phyloP scores from a whole-genome alignment of 2,113 vertebrate species.

The Barnardius zonarius region DNA sequence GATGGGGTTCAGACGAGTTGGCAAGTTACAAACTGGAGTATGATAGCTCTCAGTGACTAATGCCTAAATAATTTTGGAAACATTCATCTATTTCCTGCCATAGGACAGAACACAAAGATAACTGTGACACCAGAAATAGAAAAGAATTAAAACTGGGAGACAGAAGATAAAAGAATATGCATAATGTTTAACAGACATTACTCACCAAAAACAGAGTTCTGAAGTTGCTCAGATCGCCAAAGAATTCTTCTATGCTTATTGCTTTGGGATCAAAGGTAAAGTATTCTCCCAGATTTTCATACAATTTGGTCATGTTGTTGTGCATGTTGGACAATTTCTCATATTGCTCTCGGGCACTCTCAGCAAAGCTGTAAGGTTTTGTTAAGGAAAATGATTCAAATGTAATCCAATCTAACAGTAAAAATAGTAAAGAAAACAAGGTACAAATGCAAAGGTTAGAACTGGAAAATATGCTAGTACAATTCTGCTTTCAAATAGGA shows the following conservation, averaged over 20 bases:
- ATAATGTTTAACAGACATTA: slow-evolving; percentile 26
- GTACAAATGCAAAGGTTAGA: background rate
- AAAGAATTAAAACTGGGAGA: no score
- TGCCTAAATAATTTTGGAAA: slow-evolving; percentile 21
- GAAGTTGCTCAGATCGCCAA: slow-evolving; percentile 90
- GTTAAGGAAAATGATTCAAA: slow-evolving; percentile 79
- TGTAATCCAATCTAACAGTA: background rate
- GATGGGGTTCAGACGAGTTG: no score
- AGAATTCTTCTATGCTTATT: slow-evolving; percentile 91
- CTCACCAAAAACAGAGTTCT: slow-evolving; percentile 91
- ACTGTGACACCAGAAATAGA: background rate
- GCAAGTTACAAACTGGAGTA: background rate
- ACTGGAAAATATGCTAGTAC: background rate
- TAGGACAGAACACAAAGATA: slow-evolving; percentile 23
- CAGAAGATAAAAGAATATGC: fast-evolving
- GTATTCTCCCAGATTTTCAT: slow-evolving; percentile 90
- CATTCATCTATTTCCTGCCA: background rate
- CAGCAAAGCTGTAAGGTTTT: slow-evolving; percentile 85
- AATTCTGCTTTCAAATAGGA: background rate
- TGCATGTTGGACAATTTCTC: slow-evolving; percentile 94
- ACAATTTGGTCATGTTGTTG: slow-evolving; percentile 95
- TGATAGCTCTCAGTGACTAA: background rate
- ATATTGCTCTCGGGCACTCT: slow-evolving; percentile 89
- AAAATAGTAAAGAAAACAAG: background rate
- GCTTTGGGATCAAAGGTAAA: slow-evolving; percentile 89